Conservation (phyloP, 2,797 vertebrate genomes). For the Hydrophis major region DNA sequence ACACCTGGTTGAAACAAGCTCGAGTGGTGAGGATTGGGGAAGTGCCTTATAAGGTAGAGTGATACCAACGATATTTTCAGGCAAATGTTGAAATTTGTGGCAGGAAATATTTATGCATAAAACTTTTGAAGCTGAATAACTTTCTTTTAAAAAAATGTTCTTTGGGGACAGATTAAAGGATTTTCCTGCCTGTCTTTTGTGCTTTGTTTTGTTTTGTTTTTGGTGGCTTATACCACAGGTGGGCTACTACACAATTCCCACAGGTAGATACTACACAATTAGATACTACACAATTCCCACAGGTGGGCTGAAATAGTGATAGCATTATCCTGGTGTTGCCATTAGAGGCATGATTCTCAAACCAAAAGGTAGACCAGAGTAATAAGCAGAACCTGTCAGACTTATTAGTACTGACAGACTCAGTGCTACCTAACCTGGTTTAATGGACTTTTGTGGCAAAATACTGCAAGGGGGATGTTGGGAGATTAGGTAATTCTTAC, state of each 20-base stretch:
- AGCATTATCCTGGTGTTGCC: background rate
- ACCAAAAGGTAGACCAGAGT: background rate
- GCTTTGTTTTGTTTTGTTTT: background rate
- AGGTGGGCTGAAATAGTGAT: background rate
- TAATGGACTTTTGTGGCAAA: background rate
- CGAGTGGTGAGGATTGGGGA: constrained; percentile 89
- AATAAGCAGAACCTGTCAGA: background rate
- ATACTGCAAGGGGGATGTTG: background rate
- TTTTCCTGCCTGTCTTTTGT: background rate
- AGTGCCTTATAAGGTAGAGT: constrained; percentile 86
- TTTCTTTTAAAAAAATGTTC: background rate
- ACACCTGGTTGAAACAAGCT: constrained; percentile 95
- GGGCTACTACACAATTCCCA: background rate
- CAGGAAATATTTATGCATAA: too few species aligned
- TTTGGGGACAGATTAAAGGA: background rate
- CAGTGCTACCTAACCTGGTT: background rate
- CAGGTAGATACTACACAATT: background rate
- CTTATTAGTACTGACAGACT: background rate
- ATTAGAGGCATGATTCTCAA: background rate
- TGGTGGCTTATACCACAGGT: background rate
- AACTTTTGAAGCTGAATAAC: background rate
- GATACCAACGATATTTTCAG: background rate
- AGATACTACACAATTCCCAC: background rate
- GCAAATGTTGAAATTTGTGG: background rate
- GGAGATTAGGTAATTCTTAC: background rate